Evolutionary conservation across 2,797 vertebrate genomes (phyloP).

Genomic region (Muscicapa striata): DNA sequence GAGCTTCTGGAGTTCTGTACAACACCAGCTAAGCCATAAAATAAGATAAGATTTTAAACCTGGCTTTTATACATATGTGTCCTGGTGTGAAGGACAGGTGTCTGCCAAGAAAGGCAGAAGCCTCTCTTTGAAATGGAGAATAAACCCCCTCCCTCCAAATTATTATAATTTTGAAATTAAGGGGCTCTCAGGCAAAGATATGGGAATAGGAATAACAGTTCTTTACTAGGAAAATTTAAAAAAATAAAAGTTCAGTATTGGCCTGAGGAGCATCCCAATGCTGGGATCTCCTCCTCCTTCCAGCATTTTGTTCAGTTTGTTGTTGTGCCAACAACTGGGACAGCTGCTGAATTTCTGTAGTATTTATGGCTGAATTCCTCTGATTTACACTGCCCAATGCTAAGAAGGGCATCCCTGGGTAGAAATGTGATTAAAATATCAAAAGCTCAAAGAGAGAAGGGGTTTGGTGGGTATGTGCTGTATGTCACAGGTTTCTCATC

Average conservation of each 20-base stretch:
- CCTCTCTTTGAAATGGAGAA: no score
- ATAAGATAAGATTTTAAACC: neutral
- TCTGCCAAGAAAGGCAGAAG: no score
- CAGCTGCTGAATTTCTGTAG: neutral
- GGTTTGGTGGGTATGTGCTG: neutral
- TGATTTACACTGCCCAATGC: neutral
- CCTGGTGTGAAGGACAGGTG: no score
- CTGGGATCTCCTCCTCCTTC: neutral
- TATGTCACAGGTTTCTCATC: neutral
- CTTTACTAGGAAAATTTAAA: no score
- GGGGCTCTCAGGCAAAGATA: no score
- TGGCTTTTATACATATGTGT: neutral
- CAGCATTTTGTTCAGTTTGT: rapidly evolving
- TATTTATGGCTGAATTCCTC: neutral
- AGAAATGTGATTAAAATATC: neutral
- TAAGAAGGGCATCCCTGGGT: neutral
- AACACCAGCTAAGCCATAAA: neutral
- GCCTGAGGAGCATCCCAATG: neutral
- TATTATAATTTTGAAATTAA: no score
- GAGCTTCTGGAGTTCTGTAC: neutral
- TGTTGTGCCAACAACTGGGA: neutral
- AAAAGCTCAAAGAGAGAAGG: neutral
- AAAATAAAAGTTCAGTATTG: no score
- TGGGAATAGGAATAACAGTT: no score
- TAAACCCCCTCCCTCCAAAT: no score